These are phyloP conservation scores for Shinisaurus crocodilurus DNA, from an alignment of 2,113 vertebrate species.

Conservation along the genomic window DNA sequence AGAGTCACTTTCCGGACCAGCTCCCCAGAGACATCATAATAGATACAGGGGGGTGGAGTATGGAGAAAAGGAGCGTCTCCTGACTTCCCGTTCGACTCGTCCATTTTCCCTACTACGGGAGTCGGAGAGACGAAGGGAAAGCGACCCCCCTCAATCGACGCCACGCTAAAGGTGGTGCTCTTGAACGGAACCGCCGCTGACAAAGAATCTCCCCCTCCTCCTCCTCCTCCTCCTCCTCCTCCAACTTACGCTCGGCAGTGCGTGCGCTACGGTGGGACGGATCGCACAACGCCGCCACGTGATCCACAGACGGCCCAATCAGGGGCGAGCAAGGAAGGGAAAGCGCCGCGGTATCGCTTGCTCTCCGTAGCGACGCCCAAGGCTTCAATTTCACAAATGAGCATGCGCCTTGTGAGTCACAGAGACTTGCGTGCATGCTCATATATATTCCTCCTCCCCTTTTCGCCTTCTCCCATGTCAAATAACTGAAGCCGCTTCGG, in stretches of 20 bases:
- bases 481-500: not conserved
- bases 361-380: not conserved
- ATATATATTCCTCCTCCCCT: not conserved
- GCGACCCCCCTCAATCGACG: not conserved
- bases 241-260: not conserved
- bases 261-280: accelerated
- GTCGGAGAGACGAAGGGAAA: not conserved
- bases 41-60: not conserved
- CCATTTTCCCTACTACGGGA: too few species aligned
- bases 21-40: not conserved
- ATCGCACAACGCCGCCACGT: not conserved
- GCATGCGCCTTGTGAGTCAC: not conserved
- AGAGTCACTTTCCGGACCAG: not conserved
- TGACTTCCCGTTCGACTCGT: not conserved
- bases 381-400: not conserved
- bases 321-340: too few species aligned
- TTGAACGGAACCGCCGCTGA: not conserved
- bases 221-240: not conserved
- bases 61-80: not conserved
- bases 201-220: not conserved
- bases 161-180: not conserved
- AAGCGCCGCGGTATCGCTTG: not conserved
- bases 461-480: too few species aligned
- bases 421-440: too few species aligned
- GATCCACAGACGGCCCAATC: not conserved